Conservation (phyloP, 1,140 invertebrate species). For the Octopus bimaculoides region DNA sequence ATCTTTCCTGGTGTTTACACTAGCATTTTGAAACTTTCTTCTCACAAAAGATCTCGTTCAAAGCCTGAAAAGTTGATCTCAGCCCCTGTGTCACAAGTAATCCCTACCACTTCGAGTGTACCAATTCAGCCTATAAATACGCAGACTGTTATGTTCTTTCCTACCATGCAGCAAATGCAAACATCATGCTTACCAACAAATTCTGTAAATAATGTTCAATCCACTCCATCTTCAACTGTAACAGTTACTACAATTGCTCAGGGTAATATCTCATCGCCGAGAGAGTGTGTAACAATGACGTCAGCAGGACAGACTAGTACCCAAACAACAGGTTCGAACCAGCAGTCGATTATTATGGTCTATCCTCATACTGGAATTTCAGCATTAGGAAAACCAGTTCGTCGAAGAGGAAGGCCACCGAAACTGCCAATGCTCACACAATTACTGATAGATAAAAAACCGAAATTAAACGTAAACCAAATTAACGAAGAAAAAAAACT, state of each 20-base stretch:
- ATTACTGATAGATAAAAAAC: conserved; percentile 30
- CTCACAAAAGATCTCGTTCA: conserved; percentile 41
- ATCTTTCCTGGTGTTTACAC: conserved; percentile 47
- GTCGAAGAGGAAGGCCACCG: conserved; percentile 43
- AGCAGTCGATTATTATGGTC: conserved; percentile 41
- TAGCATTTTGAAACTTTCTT: conserved; percentile 48
- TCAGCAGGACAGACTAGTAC: background rate
- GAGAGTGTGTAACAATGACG: background rate
- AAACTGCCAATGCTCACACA: conserved; percentile 42
- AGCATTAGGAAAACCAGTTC: conserved; percentile 31
- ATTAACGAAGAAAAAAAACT: too few species aligned
- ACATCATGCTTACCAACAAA: background rate
- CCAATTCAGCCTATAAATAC: conserved; percentile 11
- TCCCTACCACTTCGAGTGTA: conserved; percentile 2
- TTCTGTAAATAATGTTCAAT: background rate
- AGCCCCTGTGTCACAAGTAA: conserved; percentile 12
- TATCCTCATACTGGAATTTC: conserved; percentile 34
- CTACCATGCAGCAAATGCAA: background rate
- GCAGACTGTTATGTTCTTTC: conserved; percentile 15
- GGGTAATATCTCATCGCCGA: background rate
- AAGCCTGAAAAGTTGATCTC: conserved; percentile 22
- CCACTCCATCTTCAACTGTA: background rate
- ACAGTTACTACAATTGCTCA: background rate
- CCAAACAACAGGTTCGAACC: background rate
- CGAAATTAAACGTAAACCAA: background rate